phyloP scores from a whole-genome alignment of 1,140 invertebrate species.

The Mactra quadrangularis region DNA sequence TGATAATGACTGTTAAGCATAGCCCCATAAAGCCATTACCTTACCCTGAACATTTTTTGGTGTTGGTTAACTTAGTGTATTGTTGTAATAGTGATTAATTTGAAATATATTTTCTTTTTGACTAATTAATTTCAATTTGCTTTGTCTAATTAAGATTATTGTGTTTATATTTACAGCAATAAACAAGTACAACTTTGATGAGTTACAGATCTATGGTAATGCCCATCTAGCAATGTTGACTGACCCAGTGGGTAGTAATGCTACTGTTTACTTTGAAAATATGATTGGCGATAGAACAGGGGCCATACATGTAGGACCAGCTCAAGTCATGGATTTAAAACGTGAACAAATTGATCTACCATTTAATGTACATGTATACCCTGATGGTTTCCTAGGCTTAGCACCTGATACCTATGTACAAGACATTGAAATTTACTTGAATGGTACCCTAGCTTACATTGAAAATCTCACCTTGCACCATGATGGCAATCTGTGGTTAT shows the following conservation, averaged over 20 bases:
- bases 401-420: conserved; percentile 74
- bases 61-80: no score
- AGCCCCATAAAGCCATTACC: no score
- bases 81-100: no score
- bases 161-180: conserved; percentile 36
- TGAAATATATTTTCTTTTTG: no score
- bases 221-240: conserved; percentile 76
- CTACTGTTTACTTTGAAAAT: conserved; percentile 70
- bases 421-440: conserved; percentile 73
- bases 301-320: conserved; percentile 71
- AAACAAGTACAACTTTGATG: conserved; percentile 73
- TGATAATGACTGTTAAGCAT: no score
- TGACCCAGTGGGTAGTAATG: conserved; percentile 60
- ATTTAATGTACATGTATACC: conserved; percentile 75
- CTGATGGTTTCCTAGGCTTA: conserved; percentile 72
- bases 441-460: conserved; percentile 74
- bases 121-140: no score
- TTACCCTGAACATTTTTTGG: no score
- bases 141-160: neutral
- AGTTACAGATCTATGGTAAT: conserved; percentile 76
- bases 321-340: conserved; percentile 72
- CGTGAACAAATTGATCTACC: conserved; percentile 73
- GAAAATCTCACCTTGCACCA: conserved; percentile 74
- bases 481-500: conserved; percentile 72
- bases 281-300: conserved; percentile 79